These are phyloP conservation scores for Catharus bicknelli DNA, from an alignment of 2,113 vertebrate genomes.

Conservation along the genomic window DNA sequence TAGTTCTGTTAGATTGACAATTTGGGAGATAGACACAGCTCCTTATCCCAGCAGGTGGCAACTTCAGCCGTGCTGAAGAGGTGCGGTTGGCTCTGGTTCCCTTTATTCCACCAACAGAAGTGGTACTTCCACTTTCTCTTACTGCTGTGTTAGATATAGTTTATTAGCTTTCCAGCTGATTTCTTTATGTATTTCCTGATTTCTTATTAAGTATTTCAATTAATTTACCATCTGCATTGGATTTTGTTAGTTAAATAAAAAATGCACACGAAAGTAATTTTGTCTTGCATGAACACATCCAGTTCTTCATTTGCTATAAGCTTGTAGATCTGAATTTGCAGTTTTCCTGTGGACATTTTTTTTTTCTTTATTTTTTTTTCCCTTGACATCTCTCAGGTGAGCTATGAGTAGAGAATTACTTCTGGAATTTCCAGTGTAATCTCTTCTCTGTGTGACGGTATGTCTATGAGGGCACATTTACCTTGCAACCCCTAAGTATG, in stretches of 20 bases:
- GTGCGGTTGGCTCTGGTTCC: neutral
- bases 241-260: slow-evolving; percentile 51
- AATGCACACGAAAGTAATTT: neutral
- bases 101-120: neutral
- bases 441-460: neutral
- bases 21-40: slow-evolving; percentile 55
- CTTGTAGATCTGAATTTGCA: neutral
- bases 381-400: neutral
- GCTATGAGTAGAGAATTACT: neutral
- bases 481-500: neutral
- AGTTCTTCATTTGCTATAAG: neutral
- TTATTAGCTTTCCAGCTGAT: slow-evolving; percentile 52
- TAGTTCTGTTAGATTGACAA: slow-evolving; percentile 47
- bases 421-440: neutral
- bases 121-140: slow-evolving; percentile 8
- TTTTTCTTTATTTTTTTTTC: no score
- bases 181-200: slow-evolving; percentile 43
- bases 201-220: slow-evolving; percentile 42
- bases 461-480: neutral
- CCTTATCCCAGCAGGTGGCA: slow-evolving; percentile 52
- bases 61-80: slow-evolving; percentile 25
- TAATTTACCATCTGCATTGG: slow-evolving; percentile 50
- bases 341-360: neutral
- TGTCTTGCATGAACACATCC: neutral
- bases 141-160: slow-evolving; percentile 39